Conservation (phyloP, 2,888 invertebrate species). For the Thera britannica region DNA sequence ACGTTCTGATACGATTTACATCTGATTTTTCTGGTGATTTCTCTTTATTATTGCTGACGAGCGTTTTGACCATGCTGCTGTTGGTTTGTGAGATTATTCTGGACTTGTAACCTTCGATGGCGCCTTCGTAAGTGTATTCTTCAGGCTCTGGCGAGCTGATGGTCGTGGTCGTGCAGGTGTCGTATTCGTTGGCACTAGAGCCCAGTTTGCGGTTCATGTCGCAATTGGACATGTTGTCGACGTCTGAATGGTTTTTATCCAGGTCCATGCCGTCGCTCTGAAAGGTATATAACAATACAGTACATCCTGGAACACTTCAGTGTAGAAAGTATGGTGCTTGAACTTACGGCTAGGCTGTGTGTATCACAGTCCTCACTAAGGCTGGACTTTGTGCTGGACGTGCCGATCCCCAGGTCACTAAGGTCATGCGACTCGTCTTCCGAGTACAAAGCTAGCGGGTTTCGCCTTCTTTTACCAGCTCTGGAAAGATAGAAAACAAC, state of each 20-base stretch:
- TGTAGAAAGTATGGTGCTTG: neutral
- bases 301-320: neutral
- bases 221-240: slow-evolving; percentile 79
- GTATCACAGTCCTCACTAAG: slow-evolving; percentile 87
- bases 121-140: slow-evolving; percentile 94
- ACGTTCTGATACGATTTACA: slow-evolving; percentile 77
- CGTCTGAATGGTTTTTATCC: slow-evolving; percentile 81
- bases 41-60: slow-evolving; percentile 76
- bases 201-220: slow-evolving; percentile 78
- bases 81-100: slow-evolving; percentile 87
- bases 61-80: slow-evolving; percentile 75
- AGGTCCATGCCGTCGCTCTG: slow-evolving; percentile 87
- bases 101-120: slow-evolving; percentile 94
- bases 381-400: slow-evolving; percentile 87
- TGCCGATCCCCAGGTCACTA: slow-evolving; percentile 92
- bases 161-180: slow-evolving; percentile 88
- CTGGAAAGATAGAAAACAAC: slow-evolving; percentile 55
- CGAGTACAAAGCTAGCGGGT: slow-evolving; percentile 88
- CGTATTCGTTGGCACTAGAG: slow-evolving; percentile 86
- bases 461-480: slow-evolving; percentile 80
- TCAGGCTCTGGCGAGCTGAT: slow-evolving; percentile 89
- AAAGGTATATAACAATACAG: slow-evolving; percentile 18
- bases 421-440: slow-evolving; percentile 94
- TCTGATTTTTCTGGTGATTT: slow-evolving; percentile 74
- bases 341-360: slow-evolving; percentile 86